A percentile compares a stretch with the other conserved stretches of the same genome.
phyloP scores from a whole-genome alignment of 2,797 vertebrate species.

The Streptopelia turtur region DNA sequence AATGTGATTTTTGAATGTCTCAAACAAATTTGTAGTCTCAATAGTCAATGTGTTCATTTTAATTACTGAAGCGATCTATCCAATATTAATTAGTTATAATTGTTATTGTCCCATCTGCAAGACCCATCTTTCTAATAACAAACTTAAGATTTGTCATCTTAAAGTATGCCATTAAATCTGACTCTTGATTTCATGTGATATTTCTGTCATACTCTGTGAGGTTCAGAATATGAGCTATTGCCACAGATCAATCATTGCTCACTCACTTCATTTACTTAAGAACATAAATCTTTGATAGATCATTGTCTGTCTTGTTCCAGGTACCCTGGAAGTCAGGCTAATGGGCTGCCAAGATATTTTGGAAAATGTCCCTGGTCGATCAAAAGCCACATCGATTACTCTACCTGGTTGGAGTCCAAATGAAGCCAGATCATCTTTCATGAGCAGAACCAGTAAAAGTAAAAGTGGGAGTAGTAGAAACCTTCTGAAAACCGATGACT shows the following conservation, averaged over 20 bases:
- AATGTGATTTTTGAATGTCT: not conserved
- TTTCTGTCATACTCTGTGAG: not conserved
- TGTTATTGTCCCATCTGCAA: not conserved
- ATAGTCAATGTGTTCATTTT: not conserved
- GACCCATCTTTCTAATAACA: not conserved
- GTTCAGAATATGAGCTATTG: slow-evolving; percentile 24
- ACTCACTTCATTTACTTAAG: not conserved
- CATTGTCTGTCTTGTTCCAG: slow-evolving; percentile 65
- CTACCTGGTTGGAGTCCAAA: slow-evolving; percentile 89
- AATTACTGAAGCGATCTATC: not conserved
- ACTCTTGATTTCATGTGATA: not conserved
- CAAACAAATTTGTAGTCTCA: not conserved
- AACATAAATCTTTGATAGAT: not conserved
- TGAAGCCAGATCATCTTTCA: slow-evolving; percentile 87
- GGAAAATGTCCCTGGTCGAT: slow-evolving; percentile 88
- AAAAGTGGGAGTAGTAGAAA: slow-evolving; percentile 86
- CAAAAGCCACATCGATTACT: slow-evolving; percentile 82
- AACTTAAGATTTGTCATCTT: not conserved
- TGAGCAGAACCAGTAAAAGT: slow-evolving; percentile 85
- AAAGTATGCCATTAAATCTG: not conserved
- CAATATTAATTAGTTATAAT: not conserved
- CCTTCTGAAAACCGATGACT: slow-evolving; percentile 86
- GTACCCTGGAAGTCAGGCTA: slow-evolving; percentile 89
- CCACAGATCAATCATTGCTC: not conserved
- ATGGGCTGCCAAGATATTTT: slow-evolving; percentile 91